Conservation (phyloP, 92 coral and sea anemone species). For the Galaxea fascicularis region DNA sequence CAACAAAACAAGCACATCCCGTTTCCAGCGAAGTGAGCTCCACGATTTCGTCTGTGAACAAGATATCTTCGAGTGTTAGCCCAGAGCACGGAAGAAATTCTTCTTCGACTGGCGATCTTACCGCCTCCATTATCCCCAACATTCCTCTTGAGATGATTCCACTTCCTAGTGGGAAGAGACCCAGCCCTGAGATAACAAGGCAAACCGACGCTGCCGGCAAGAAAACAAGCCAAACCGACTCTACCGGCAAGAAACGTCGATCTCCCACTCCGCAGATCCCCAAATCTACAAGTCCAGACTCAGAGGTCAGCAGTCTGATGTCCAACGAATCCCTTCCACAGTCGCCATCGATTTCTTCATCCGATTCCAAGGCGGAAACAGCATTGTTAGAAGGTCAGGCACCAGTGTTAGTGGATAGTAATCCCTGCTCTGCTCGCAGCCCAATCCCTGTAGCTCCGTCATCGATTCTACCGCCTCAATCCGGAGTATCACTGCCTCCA, state of each 20-base stretch:
- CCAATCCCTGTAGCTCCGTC: slow-evolving; percentile 85
- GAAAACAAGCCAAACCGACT: neutral
- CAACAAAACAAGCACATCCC: neutral
- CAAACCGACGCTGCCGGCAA: neutral
- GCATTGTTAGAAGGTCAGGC: slow-evolving; percentile 63
- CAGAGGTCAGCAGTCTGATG: slow-evolving; percentile 82
- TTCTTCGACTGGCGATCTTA: slow-evolving; percentile 5
- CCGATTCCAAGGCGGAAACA: slow-evolving; percentile 60
- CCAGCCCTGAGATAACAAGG: slow-evolving; percentile 18
- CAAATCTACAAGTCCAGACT: slow-evolving; percentile 71
- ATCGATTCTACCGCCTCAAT: slow-evolving; percentile 31
- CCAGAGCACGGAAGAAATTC: neutral
- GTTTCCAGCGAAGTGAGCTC: slow-evolving; percentile 17
- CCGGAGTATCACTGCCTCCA: slow-evolving; percentile 76
- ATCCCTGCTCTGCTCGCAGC: slow-evolving; percentile 86
- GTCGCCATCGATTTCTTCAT: slow-evolving; percentile 81
- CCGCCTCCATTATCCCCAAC: neutral
- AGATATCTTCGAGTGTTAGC: slow-evolving; percentile 28
- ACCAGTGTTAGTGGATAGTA: slow-evolving; percentile 85
- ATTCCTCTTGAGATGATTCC: slow-evolving; percentile 57
- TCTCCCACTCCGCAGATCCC: slow-evolving; percentile 25
- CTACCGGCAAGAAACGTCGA: slow-evolving; percentile 1
- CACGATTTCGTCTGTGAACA: slow-evolving; percentile 9
- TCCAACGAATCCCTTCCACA: slow-evolving; percentile 81
- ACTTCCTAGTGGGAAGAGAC: slow-evolving; percentile 46